These are phyloP conservation scores for Hyles euphorbiae DNA, from an alignment of 1,140 invertebrate genomes.

Conservation along the genomic window DNA sequence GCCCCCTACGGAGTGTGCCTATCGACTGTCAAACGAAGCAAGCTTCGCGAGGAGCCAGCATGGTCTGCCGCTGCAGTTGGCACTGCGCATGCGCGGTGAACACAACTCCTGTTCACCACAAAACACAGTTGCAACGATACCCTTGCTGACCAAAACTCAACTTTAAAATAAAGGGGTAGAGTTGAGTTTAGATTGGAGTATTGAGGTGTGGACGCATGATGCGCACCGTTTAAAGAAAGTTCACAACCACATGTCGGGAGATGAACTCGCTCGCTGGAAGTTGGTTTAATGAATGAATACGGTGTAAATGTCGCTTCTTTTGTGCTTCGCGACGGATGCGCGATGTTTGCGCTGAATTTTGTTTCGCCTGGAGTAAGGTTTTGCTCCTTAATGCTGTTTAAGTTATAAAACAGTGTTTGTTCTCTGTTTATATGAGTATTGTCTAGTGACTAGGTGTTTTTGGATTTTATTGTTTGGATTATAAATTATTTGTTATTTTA, in stretches of 20 bases:
- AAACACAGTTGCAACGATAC: slow-evolving; percentile 1
- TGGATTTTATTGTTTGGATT: too few species aligned
- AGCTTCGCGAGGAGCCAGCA: slow-evolving; percentile 16
- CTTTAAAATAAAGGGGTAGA: slow-evolving; percentile 20
- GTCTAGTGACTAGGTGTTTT: too few species aligned
- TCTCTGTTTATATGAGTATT: too few species aligned
- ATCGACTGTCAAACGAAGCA: slow-evolving; percentile 54
- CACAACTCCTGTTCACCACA: slow-evolving; percentile 19
- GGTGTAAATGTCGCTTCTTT: slow-evolving; percentile 16
- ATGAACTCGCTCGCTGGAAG: slow-evolving; percentile 33
- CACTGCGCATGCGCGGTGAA: slow-evolving; percentile 44
- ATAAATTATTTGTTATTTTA: too few species aligned
- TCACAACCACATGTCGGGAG: slow-evolving; percentile 39
- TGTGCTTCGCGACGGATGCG: background rate
- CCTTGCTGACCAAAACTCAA: slow-evolving; percentile 11
- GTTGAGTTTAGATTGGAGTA: slow-evolving; percentile 15
- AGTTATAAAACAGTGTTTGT: too few species aligned
- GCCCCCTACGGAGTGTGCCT: slow-evolving; percentile 28
- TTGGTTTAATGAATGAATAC: slow-evolving; percentile 42
- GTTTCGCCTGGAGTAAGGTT: too few species aligned
- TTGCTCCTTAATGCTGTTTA: too few species aligned
- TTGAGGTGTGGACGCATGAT: slow-evolving; percentile 19
- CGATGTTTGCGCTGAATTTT: background rate
- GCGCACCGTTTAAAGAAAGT: slow-evolving; percentile 46
- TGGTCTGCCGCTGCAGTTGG: slow-evolving; percentile 45